phyloP scores from a whole-genome alignment of 2,888 invertebrate species.

The Acleris literana region DNA sequence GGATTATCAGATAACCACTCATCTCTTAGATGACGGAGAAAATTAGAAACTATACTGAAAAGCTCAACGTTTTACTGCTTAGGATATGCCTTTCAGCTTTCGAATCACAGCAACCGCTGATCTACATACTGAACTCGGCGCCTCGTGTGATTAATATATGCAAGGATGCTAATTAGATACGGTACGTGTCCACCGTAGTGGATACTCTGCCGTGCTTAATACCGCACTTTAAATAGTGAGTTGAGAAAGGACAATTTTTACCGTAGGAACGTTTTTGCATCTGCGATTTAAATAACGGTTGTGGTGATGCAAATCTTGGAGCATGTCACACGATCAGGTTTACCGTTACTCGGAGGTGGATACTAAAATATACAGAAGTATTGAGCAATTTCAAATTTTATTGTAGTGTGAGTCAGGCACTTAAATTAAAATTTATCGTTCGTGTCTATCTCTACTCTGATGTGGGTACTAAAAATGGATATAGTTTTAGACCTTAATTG shows the following conservation, averaged over 20 bases:
- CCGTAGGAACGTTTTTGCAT: slow-evolving; percentile 47
- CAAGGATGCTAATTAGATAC: slow-evolving; percentile 75
- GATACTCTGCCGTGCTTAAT: slow-evolving; percentile 52
- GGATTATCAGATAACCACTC: slow-evolving; percentile 52
- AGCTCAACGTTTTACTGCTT: slow-evolving; percentile 64
- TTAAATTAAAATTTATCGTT: slow-evolving; percentile 26
- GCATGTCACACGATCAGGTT: slow-evolving; percentile 53
- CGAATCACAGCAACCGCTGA: slow-evolving; percentile 58
- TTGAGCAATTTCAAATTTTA: slow-evolving; percentile 19
- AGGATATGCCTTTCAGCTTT: slow-evolving; percentile 63
- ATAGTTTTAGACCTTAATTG: not conserved
- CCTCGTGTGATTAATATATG: slow-evolving; percentile 66
- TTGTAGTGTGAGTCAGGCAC: slow-evolving; percentile 14
- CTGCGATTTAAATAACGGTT: slow-evolving; percentile 61
- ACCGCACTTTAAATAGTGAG: slow-evolving; percentile 47
- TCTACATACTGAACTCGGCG: slow-evolving; percentile 57
- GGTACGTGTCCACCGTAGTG: slow-evolving; percentile 58
- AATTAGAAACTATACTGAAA: slow-evolving; percentile 69
- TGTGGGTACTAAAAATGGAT: slow-evolving; percentile 1
- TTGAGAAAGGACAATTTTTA: slow-evolving; percentile 61
- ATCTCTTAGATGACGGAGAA: slow-evolving; percentile 48
- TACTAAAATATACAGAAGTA: slow-evolving; percentile 44
- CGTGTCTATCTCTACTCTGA: not conserved
- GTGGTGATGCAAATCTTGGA: slow-evolving; percentile 60
- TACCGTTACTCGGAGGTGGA: slow-evolving; percentile 60